phyloP scores from a whole-genome alignment of 2,113 vertebrate genomes.

The Eolophus roseicapilla region DNA sequence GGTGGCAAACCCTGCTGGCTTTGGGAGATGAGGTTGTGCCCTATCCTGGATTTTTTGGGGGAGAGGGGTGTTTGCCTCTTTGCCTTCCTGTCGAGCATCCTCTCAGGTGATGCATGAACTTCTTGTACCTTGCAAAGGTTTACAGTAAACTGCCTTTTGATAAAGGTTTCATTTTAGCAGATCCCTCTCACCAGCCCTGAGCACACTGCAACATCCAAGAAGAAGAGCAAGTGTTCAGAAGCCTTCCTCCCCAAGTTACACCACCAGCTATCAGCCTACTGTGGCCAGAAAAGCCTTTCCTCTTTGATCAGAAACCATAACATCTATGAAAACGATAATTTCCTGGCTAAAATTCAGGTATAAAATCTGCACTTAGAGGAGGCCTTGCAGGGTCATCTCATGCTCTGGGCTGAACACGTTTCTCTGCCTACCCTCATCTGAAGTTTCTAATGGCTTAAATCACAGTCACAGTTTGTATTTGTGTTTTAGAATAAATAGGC shows the following conservation, averaged over 20 bases:
- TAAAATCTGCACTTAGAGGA: background rate
- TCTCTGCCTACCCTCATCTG: background rate
- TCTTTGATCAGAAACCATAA: background rate
- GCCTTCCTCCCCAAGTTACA: background rate
- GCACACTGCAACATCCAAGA: rapidly evolving
- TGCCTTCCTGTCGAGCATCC: background rate
- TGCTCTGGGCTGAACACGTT: background rate
- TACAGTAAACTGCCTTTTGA: background rate
- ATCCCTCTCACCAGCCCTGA: background rate
- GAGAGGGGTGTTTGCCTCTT: background rate
- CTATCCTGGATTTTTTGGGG: background rate
- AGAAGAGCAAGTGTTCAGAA: background rate
- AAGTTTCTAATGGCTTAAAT: slow-evolving; percentile 3
- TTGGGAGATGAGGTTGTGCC: background rate
- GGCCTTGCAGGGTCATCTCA: background rate
- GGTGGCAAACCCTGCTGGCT: background rate
- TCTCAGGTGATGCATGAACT: background rate
- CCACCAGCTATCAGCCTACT: background rate
- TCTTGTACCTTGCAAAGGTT: background rate
- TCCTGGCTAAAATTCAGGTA: background rate
- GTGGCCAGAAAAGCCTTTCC: background rate
- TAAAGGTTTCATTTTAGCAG: background rate
- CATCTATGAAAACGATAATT: background rate
- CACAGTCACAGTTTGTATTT: background rate
- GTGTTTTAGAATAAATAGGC: slow-evolving; percentile 49